Evolutionary conservation across 1,140 invertebrate species (phyloP).

Genomic region (Neodiprion lecontei): DNA sequence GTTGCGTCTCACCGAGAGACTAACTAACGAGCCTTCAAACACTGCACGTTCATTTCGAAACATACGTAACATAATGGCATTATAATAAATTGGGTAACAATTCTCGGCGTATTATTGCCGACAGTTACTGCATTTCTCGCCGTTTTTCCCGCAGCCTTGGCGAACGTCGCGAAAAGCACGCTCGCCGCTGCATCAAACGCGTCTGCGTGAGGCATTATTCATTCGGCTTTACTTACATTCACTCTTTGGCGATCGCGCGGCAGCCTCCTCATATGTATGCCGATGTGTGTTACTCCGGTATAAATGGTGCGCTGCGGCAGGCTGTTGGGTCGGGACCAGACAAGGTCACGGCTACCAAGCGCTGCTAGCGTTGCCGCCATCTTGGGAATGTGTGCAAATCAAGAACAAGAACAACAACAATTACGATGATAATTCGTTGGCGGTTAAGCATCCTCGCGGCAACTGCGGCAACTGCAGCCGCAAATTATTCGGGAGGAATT

Average conservation of each 20-base stretch:
- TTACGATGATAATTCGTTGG: conserved; percentile 29
- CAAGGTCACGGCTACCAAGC: conserved; percentile 55
- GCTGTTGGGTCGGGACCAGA: conserved; percentile 45
- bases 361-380: conserved; percentile 37
- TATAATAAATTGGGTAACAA: conserved; percentile 36
- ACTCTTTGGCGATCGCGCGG: too few relatives aligned
- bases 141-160: conserved; percentile 10
- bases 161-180: too few relatives aligned
- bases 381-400: conserved; percentile 37
- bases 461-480: conserved; percentile 11
- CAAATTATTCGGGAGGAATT: neutral
- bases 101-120: conserved; percentile 31
- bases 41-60: conserved; percentile 30
- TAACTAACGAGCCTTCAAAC: conserved; percentile 36
- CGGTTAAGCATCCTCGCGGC: neutral
- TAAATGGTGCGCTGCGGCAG: conserved; percentile 17
- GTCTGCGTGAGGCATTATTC: too few relatives aligned
- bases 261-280: too few relatives aligned
- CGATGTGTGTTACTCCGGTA: neutral
- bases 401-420: conserved; percentile 39
- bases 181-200: too few relatives aligned
- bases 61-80: conserved; percentile 14
- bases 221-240: too few relatives aligned
- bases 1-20: conserved; percentile 38
- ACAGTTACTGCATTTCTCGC: conserved; percentile 4